Evolutionary conservation across 2,113 vertebrate genomes (phyloP), one percentile per base, ranked within the genome.

Genomic region (Hassar affinis): DNA sequence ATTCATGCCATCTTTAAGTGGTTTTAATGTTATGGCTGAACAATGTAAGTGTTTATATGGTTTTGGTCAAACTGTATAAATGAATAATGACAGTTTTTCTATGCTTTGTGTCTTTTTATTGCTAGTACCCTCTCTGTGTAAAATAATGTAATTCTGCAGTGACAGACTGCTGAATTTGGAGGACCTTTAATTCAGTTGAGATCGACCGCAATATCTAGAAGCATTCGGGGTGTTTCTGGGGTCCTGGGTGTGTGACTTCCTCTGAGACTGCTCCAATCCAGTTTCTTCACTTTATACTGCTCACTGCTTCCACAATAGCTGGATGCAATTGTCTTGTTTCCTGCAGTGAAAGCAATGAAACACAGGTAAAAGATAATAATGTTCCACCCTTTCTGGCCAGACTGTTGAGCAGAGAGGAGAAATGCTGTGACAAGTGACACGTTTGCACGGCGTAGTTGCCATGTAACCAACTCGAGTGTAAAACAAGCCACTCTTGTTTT

Each of bases 401-500:
- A 56, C 35, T 57, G n/a, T 27, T 62, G 77, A 75, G 33, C 83
- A 64, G 62, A 51, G 22, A 77, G 49, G 11, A 66, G 25, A 54
- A 82, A 75, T 69, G 42, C 54, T 85, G 80, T 38, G 57, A 80
- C 76, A 79, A 80, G 56, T 78, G 87, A 82, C 80, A 68, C 57
- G 64, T 86, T 80, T 51, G 77, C 56, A 54, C 74, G 62, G 72
- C 35, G 12, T 51, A 72, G 69, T 69, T 56, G 47, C 61, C 20
- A 35, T 66, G 74, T 81, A 66, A 86, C 62, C 47, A 69, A 80
- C 74, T 76, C 54, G 30, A 66, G 56, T 77, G 78, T 83, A 83
- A 81, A 81, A 74, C 49, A 85, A 80, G 78, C 51, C 18, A 30
- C 66, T 80, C 45, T n/a, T n/a, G 14, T 42, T 38, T 76, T 79